Percentiles rank a stretch among this genome's conserved stretches.
These are phyloP conservation scores for Nemapogon koenigi DNA, from an alignment of 2,888 invertebrate genomes.

Conservation along the genomic window DNA sequence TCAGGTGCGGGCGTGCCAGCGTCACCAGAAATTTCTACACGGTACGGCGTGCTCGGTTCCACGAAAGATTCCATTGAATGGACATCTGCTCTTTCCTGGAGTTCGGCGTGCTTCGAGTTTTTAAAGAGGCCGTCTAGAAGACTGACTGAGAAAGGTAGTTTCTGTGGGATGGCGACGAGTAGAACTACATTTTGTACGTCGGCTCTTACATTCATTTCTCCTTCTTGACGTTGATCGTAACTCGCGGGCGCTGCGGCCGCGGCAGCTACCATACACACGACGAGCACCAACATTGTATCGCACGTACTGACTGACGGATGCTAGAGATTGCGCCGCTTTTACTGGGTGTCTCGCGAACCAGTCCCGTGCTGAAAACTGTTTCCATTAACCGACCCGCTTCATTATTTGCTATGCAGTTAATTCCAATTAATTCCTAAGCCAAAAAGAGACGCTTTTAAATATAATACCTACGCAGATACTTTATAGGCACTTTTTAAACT, in stretches of 20 bases:
- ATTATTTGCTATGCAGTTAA: too few relatives aligned
- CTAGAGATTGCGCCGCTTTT: constrained; percentile 43
- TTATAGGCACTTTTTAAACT: too few relatives aligned
- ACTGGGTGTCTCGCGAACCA: constrained; percentile 44
- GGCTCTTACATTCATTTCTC: constrained; percentile 75
- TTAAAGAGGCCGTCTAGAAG: constrained; percentile 25
- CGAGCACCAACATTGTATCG: constrained; percentile 29
- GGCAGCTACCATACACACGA: constrained; percentile 32
- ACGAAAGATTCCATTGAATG: constrained; percentile 60
- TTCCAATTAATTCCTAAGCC: too few relatives aligned
- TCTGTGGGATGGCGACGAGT: constrained; percentile 65
- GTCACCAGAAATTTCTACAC: constrained; percentile 65
- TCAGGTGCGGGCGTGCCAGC: constrained; percentile 16
- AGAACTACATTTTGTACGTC: constrained; percentile 78
- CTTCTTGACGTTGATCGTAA: constrained; percentile 79
- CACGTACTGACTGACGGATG: constrained; percentile 29
- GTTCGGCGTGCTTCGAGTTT: constrained; percentile 20
- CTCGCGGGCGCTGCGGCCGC: constrained; percentile 31
- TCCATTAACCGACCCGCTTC: too few relatives aligned
- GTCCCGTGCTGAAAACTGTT: constrained; percentile 36
- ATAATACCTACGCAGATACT: too few relatives aligned
- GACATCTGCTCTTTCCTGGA: constrained; percentile 51
- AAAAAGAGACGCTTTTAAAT: too few relatives aligned
- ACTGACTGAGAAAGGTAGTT: constrained; percentile 24
- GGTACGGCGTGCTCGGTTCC: constrained; percentile 73